Conservation (phyloP, 2,113 vertebrate genomes). For the Gnathonemus longibarbis region DNA sequence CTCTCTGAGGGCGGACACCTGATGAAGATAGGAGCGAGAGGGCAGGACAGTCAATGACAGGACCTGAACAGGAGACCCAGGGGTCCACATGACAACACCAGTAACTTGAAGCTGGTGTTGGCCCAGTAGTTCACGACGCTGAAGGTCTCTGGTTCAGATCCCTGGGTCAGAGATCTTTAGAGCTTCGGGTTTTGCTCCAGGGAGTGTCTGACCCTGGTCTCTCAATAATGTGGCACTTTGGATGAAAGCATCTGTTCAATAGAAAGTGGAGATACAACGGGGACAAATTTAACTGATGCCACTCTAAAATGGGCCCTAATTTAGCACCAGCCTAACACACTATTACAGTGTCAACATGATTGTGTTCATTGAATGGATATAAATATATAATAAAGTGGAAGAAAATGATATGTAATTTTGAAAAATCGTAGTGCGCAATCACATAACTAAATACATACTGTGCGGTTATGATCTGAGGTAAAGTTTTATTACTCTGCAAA, state of each 20-base stretch:
- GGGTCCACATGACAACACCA: neutral
- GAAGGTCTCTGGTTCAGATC: neutral
- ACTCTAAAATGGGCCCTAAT: neutral
- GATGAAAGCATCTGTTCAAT: neutral
- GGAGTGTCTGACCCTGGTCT: neutral
- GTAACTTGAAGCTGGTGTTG: neutral
- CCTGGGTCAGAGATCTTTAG: neutral
- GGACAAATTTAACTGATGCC: neutral
- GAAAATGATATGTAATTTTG: neutral
- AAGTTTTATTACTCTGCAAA: neutral
- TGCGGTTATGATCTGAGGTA: neutral
- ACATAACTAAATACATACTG: neutral
- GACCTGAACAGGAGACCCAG: neutral
- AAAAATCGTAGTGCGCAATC: neutral
- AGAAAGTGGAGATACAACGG: neutral
- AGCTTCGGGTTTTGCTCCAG: neutral
- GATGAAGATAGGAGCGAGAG: neutral
- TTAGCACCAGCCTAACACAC: neutral
- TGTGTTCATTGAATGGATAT: neutral
- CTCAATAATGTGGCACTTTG: neutral
- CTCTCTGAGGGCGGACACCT: neutral
- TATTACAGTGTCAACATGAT: neutral
- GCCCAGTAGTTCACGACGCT: neutral
- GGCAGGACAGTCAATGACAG: neutral
- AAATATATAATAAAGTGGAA: neutral